phyloP scores from a whole-genome alignment of 1,140 invertebrate genomes.

The Triops longicaudatus region DNA sequence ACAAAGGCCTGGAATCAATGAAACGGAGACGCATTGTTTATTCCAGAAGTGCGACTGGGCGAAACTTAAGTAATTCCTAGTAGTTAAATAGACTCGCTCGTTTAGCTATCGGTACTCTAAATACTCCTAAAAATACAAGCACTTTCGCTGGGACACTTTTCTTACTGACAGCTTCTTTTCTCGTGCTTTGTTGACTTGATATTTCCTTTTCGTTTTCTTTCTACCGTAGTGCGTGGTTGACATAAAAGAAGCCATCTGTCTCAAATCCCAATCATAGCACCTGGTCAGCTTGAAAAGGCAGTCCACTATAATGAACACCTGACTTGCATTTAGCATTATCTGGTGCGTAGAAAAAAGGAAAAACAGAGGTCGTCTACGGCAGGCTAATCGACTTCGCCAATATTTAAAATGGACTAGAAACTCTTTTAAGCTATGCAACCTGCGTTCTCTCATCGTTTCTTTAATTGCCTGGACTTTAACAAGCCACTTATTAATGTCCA shows the following conservation, averaged over 20 bases:
- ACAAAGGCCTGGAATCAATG: slow-evolving; percentile 1
- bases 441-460: not conserved
- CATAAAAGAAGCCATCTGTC: not conserved
- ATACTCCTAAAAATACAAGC: too few species aligned
- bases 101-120: not conserved
- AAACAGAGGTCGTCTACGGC: not conserved
- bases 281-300: not conserved
- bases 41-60: not conserved
- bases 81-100: not conserved
- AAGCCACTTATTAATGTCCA: slow-evolving; percentile 1
- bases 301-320: not conserved
- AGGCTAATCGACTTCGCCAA: not conserved
- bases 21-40: not conserved
- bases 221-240: not conserved
- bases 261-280: not conserved
- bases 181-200: not conserved
- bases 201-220: not conserved
- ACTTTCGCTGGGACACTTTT: not conserved
- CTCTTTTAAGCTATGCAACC: not conserved
- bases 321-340: slow-evolving; percentile 12
- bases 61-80: not conserved
- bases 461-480: not conserved
- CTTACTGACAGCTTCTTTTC: not conserved
- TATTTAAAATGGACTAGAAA: not conserved
- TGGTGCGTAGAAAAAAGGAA: not conserved